Evolutionary conservation across 2,797 vertebrate genomes (phyloP).

Genomic region (Syngnathus acus): DNA sequence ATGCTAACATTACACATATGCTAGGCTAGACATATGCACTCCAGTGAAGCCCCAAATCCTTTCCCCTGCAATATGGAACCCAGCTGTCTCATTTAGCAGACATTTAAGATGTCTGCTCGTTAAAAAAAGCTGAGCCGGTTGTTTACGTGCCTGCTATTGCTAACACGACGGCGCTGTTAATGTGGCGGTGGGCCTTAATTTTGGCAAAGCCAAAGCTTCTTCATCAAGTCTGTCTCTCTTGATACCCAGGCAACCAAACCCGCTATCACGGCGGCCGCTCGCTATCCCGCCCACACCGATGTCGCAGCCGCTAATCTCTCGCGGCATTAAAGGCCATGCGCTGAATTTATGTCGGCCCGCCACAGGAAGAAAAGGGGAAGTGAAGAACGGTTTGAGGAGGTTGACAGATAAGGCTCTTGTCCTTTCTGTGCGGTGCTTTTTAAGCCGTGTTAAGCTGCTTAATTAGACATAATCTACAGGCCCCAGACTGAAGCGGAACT

Average conservation of each 20-base stretch:
- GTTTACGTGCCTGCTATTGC: not conserved
- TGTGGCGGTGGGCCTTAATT: slow-evolving; percentile 24
- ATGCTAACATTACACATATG: not conserved
- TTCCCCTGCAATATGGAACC: not conserved
- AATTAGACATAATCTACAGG: slow-evolving; percentile 80
- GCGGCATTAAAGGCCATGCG: slow-evolving; percentile 60
- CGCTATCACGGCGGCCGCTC: slow-evolving; percentile 38
- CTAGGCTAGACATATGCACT: not conserved
- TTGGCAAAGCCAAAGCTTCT: slow-evolving; percentile 41
- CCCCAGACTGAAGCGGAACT: slow-evolving; percentile 73
- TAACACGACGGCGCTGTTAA: slow-evolving; percentile 10
- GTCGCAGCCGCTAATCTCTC: slow-evolving; percentile 64
- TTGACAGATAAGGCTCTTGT: slow-evolving; percentile 75
- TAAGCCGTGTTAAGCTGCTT: slow-evolving; percentile 77
- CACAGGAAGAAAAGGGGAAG: slow-evolving; percentile 63
- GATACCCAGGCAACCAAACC: slow-evolving; percentile 41
- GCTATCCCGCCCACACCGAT: slow-evolving; percentile 45
- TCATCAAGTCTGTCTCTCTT: slow-evolving; percentile 33
- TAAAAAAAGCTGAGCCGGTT: not conserved
- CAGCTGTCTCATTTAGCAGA: not conserved
- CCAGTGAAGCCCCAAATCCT: not conserved
- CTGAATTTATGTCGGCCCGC: slow-evolving; percentile 60
- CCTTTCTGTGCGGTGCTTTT: slow-evolving; percentile 70
- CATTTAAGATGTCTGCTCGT: not conserved
- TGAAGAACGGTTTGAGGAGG: slow-evolving; percentile 72